Percentiles rank a stretch among this genome's conserved stretches.
These are phyloP conservation scores for Cygnus buccinator DNA, from an alignment of 2,113 vertebrate species.

Conservation along the genomic window DNA sequence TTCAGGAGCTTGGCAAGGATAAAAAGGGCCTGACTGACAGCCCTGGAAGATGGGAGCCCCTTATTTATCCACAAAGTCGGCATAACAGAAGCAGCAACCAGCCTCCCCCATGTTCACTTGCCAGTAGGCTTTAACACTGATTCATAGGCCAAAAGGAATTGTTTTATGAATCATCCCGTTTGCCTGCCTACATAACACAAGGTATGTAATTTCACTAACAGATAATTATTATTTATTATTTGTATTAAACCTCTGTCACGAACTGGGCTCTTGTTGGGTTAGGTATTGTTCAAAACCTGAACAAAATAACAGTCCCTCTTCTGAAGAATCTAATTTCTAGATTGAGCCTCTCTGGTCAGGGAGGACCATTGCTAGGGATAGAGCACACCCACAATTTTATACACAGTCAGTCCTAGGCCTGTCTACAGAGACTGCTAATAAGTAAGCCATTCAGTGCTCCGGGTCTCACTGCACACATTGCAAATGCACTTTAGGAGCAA, in stretches of 20 bases:
- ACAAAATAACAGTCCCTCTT: neutral
- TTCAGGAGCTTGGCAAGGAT: neutral
- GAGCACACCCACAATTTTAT: neutral
- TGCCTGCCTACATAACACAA: neutral
- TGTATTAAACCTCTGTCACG: neutral
- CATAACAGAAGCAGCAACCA: slow-evolving; percentile 4
- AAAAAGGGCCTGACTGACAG: neutral
- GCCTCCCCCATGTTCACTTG: neutral
- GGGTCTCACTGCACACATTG: neutral
- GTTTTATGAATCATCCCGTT: neutral
- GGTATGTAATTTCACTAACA: neutral
- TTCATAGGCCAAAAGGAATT: neutral
- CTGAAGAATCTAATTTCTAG: neutral
- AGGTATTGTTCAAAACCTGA: neutral
- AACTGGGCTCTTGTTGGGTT: neutral
- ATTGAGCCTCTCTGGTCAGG: neutral
- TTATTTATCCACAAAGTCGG: slow-evolving; percentile 26
- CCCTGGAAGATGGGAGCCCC: neutral
- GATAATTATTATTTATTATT: neutral
- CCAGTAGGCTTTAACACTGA: neutral
- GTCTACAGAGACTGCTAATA: neutral
- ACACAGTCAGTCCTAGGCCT: neutral
- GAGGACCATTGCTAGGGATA: neutral
- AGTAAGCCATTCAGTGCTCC: neutral
- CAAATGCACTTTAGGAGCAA: neutral